Evolutionary conservation across 2,888 invertebrate genomes (phyloP).

Genomic region (Aporophyla lueneburgensis): DNA sequence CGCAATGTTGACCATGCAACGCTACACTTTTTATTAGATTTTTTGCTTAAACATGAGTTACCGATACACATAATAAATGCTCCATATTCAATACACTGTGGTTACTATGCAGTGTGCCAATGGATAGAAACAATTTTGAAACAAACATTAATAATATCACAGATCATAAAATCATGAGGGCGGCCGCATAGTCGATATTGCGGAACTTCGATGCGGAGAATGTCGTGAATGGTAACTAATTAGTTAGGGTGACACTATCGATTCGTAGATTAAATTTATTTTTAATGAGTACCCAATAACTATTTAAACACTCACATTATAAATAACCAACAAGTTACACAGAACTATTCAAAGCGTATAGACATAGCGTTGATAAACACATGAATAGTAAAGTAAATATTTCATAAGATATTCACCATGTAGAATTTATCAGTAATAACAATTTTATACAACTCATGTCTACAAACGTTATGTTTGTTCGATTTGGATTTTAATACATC

Average conservation of each 20-base stretch:
- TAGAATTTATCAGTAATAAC: constrained; percentile 67
- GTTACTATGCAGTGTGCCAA: constrained; percentile 42
- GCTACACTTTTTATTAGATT: constrained; percentile 49
- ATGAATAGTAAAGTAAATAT: constrained; percentile 57
- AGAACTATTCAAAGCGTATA: constrained; percentile 58
- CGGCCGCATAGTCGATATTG: constrained; percentile 65
- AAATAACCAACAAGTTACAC: constrained; percentile 62
- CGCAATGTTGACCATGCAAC: constrained; percentile 66
- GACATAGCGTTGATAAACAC: constrained; percentile 57
- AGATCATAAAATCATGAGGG: constrained; percentile 62
- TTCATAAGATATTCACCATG: constrained; percentile 60
- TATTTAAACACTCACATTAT: constrained; percentile 58
- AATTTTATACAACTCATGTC: constrained; percentile 61
- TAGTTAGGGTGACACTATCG: constrained; percentile 41
- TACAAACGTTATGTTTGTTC: constrained; percentile 56
- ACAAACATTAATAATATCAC: constrained; percentile 62
- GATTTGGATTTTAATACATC: constrained; percentile 55
- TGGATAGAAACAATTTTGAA: constrained; percentile 63
- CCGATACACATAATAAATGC: constrained; percentile 65
- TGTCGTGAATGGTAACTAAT: constrained; percentile 66
- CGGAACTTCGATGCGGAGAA: constrained; percentile 59
- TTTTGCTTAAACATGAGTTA: constrained; percentile 49
- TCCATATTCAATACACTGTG: constrained; percentile 53
- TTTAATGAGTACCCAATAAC: constrained; percentile 51
- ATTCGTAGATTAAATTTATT: constrained; percentile 39